phyloP scores from a whole-genome alignment of 2,797 vertebrate genomes.

The Enteromius treurensis region DNA sequence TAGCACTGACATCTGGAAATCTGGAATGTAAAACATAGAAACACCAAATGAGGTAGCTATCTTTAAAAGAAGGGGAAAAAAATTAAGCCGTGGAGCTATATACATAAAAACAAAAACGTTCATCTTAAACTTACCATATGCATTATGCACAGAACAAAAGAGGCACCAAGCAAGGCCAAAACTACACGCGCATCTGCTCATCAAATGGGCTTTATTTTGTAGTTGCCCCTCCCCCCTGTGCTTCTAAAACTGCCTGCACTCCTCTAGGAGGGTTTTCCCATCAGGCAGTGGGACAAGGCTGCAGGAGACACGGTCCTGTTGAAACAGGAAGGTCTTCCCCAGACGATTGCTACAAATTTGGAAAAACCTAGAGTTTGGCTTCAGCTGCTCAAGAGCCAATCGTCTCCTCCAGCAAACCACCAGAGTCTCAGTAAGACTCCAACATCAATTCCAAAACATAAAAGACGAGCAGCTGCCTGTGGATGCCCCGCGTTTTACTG shows the following conservation, averaged over 20 bases:
- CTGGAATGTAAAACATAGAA: slow-evolving; percentile 6
- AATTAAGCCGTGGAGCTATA: slow-evolving; percentile 50
- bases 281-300: slow-evolving; percentile 22
- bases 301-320: slow-evolving; percentile 24
- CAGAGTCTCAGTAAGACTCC: slow-evolving; percentile 1
- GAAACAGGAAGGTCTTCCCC: slow-evolving; percentile 36
- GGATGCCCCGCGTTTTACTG: not conserved
- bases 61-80: not conserved
- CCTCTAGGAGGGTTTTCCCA: slow-evolving; percentile 23
- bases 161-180: slow-evolving; percentile 29
- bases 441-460: slow-evolving; percentile 21
- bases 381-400: not conserved
- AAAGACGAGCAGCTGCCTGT: slow-evolving; percentile 11
- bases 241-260: slow-evolving; percentile 23
- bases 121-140: slow-evolving; percentile 50
- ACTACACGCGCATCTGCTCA: slow-evolving; percentile 40
- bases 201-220: slow-evolving; percentile 46
- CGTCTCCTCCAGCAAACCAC: not conserved
- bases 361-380: slow-evolving; percentile 12
- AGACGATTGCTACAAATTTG: slow-evolving; percentile 9
- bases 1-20: not conserved
- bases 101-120: slow-evolving; percentile 64
- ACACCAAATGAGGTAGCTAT: not conserved
- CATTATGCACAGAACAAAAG: slow-evolving; percentile 30
- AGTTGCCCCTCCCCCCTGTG: slow-evolving; percentile 22